Percentiles rank a stretch among this genome's conserved stretches.
These are phyloP conservation scores for Eilema depressum DNA, from an alignment of 2,888 invertebrate genomes.

Conservation along the genomic window DNA sequence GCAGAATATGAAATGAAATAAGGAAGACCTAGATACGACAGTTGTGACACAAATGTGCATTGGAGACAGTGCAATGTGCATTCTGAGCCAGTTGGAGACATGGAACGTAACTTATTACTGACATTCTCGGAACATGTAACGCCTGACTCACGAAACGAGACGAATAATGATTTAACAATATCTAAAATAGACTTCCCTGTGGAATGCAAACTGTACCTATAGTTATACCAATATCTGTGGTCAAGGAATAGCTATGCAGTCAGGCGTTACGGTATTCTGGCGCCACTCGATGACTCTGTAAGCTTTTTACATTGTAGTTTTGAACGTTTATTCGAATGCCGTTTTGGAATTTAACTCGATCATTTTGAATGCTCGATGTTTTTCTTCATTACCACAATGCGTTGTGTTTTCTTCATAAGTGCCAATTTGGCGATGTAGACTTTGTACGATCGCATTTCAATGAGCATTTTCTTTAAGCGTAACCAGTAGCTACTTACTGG, in stretches of 20 bases:
- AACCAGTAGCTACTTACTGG: too few relatives aligned
- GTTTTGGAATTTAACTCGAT: neutral
- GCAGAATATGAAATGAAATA: constrained; percentile 20
- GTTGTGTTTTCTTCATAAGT: too few relatives aligned
- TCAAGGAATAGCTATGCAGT: constrained; percentile 38
- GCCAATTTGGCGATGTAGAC: too few relatives aligned
- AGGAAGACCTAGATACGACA: constrained; percentile 16
- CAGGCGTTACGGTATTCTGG: constrained; percentile 40
- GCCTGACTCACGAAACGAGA: constrained; percentile 69
- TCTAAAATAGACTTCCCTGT: constrained; percentile 69
- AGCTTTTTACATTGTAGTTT: constrained; percentile 12
- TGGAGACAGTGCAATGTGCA: constrained; percentile 50
- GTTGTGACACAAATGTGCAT: constrained; percentile 48
- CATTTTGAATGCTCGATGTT: neutral
- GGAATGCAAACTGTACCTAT: constrained; percentile 61
- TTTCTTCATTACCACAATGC: too few relatives aligned
- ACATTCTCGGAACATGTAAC: constrained; percentile 69
- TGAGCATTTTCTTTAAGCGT: neutral
- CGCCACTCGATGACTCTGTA: constrained; percentile 16
- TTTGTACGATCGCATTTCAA: neutral
- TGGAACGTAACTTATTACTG: constrained; percentile 61
- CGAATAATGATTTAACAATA: constrained; percentile 68
- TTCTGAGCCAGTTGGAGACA: constrained; percentile 52
- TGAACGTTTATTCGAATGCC: constrained; percentile 1
- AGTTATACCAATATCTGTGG: constrained; percentile 46